Evolutionary conservation across 2,888 invertebrate species (phyloP), one percentile per base, ranked within the genome.

Genomic region (Ferrisia virgata): DNA sequence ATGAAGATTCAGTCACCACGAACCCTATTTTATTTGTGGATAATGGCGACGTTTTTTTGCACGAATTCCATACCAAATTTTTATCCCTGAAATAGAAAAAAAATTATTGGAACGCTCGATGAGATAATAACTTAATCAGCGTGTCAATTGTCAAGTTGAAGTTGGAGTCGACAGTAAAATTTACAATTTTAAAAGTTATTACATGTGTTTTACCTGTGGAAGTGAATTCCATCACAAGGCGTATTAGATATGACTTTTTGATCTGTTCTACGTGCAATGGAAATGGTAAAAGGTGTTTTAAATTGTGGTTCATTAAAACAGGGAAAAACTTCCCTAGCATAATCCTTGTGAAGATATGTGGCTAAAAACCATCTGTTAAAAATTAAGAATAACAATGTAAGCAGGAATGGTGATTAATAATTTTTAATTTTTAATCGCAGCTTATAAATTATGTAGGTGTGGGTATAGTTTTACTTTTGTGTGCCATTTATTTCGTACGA

Each of bases 251-350:
- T 76, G 1, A 87, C 85, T 4, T 76, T 85, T 47, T 85, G 84
- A 28, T 47, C 64, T 0, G 72, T n/a, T 25, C 82, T 84, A 86
- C 93, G 91, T 8, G 91, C 90, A 80, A 96, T 91, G 82, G 91
- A 92, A 31, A 96, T 91, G 8, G 91, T 91, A 86, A 95, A 96
- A 40, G 89, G 91, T 0, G 96, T 94, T 88, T 96, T 95, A 87
- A 94, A 93, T 18, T 91, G 90, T 1, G 96, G 96, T 86, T 96
- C 95, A 87, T 96, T 96, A 87, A 95, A 95, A 88, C 96, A 96
- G 6, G 96, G 96, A 88, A 96, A 96, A 0, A 94, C 95, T 87
- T 93, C 91, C 58, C 95, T 91, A 0, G 95, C 95, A 87, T 94
- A 92, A 0, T 92, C 93, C 0, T 94, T 92, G 85, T 95, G 93